Evolutionary conservation across 1,140 invertebrate species (phyloP).

Genomic region (Cryptotermes secundus): DNA sequence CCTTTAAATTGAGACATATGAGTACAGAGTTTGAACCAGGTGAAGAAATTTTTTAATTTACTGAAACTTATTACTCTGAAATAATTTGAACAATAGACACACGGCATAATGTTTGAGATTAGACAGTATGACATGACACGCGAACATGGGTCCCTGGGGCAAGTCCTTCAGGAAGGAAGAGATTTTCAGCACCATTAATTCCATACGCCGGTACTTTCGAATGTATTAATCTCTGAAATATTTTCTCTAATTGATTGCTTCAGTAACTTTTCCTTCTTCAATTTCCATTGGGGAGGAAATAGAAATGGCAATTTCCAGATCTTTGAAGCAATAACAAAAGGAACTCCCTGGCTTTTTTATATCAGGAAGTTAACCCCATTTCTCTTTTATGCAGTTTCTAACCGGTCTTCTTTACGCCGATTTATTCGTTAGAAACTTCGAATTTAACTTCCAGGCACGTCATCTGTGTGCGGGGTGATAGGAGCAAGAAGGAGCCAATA

Average conservation of each 20-base stretch:
- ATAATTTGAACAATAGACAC: too few relatives aligned
- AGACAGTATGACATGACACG: not conserved
- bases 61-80: too few relatives aligned
- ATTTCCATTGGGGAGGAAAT: slow-evolving; percentile 18
- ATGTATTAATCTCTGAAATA: slow-evolving; percentile 34
- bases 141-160: not conserved
- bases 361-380: slow-evolving; percentile 28
- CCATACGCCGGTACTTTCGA: slow-evolving; percentile 28
- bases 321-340: slow-evolving; percentile 21
- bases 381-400: slow-evolving; percentile 15
- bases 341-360: slow-evolving; percentile 10
- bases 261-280: slow-evolving; percentile 21
- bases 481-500: not conserved
- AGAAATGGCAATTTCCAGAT: not conserved
- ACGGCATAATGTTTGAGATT: not conserved
- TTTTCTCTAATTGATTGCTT: slow-evolving; percentile 33
- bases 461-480: not conserved
- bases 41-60: too few relatives aligned
- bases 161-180: not conserved
- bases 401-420: not conserved
- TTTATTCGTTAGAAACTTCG: not conserved
- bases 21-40: too few relatives aligned
- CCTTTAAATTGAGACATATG: too few relatives aligned
- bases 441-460: slow-evolving; percentile 16
- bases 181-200: slow-evolving; percentile 33